These are phyloP conservation scores for Montipora foliosa DNA, from an alignment of 64 coral and sea anemone species.

Conservation along the genomic window DNA sequence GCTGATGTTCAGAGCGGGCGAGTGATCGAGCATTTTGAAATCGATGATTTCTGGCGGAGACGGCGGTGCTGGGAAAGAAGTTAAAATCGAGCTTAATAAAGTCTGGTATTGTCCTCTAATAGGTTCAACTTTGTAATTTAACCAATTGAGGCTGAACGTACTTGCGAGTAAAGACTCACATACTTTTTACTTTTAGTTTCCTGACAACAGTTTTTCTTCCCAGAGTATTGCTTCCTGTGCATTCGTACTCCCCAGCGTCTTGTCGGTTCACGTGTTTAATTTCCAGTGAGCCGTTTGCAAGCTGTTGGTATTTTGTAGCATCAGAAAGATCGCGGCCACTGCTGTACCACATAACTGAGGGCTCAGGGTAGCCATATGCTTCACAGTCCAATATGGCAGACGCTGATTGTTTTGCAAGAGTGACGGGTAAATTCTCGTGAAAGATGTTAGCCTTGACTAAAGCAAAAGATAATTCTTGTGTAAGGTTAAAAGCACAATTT, in stretches of 20 bases:
- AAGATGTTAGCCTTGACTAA: constrained; percentile 85
- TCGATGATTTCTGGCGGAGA: constrained; percentile 48
- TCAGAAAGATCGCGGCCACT: constrained; percentile 67
- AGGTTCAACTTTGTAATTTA: too few relatives aligned
- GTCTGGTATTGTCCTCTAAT: too few relatives aligned
- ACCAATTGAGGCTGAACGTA: neutral
- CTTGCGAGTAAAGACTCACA: constrained; percentile 1
- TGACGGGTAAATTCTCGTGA: constrained; percentile 54
- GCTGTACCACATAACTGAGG: constrained; percentile 87
- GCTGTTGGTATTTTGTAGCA: constrained; percentile 61
- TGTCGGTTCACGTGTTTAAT: constrained; percentile 53
- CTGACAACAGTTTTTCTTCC: constrained; percentile 65
- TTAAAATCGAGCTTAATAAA: too few relatives aligned
- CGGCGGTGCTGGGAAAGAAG: constrained; percentile 26
- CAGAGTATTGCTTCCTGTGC: constrained; percentile 73
- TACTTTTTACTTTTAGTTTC: constrained; percentile 82
- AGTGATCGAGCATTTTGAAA: constrained; percentile 8
- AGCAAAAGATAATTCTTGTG: neutral
- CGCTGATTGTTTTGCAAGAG: constrained; percentile 53
- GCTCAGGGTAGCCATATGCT: constrained; percentile 82
- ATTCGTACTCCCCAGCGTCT: constrained; percentile 84
- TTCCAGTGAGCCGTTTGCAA: constrained; percentile 75
- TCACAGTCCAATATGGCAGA: constrained; percentile 83
- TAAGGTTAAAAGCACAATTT: neutral
- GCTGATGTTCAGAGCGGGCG: constrained; percentile 49